Base-by-base conservation (phyloP, 2,797 vertebrate species). In the Lacerta agilis region DNA sequence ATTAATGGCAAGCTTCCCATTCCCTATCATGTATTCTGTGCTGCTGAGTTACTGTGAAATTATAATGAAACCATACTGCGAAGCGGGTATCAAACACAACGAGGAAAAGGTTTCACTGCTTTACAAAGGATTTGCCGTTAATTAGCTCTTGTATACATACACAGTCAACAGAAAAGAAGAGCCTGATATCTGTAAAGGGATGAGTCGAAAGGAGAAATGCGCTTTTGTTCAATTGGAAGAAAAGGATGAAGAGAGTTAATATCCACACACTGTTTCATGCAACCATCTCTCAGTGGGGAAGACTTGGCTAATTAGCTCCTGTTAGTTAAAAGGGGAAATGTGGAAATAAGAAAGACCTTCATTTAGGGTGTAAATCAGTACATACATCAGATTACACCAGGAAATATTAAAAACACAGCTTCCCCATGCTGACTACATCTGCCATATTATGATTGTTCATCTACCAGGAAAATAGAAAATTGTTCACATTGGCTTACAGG, bases 281-380 rank as follows among this genome's bases (percentile, higher is more conserved):
- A 94, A 94, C 93, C 90, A 90, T 89, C 94, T 92, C 94, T 94
- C 93, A 92, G 91, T 9, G 27, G 92, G 92, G 88, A 17, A 88
- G 94, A 86, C 86, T 55, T 72, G 82, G 87, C 89, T 97, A 96
- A 96, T 96, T 96, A 95, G 88, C 89, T 94, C 92, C 91, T 90
- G 84, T 95, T 94, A 93, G 90, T 95, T 96, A 95, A 94, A 95
- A 82, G 88, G 85, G 66, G 41, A 81, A 76, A 76, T 85, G 71
- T 67, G 78, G 73, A 96, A 95, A 94, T 0, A 71, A 76, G 38
- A 93, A 91, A 87, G 15, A 88, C 13, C 87, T 86, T 88, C 92
- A 87, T 91, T 92, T 77, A 81, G 43, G 72, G 58, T 43, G 2
- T 91, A 93, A 94, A 91, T 69, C 83, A 82, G 75, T 84, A 58